Conservation (phyloP, 2,113 vertebrate species). For the Hydropotes inermis region DNA sequence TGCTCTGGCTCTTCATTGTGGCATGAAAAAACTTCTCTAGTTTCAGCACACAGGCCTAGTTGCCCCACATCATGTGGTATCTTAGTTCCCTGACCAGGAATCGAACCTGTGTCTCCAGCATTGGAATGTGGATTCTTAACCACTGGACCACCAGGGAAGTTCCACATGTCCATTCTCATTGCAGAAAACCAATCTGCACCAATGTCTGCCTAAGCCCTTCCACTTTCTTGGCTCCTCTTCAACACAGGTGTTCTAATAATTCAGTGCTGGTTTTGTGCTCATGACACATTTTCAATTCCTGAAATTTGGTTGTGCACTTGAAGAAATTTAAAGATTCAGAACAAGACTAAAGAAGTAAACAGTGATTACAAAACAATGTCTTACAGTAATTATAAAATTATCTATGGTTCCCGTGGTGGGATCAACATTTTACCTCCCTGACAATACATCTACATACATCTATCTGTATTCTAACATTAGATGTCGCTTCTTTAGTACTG, state of each 20-base stretch:
- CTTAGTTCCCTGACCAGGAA: background rate
- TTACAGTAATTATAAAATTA: background rate
- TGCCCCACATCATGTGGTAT: background rate
- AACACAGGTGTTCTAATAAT: background rate
- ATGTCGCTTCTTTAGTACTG: background rate
- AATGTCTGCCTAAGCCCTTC: background rate
- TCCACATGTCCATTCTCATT: background rate
- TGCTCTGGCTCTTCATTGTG: background rate
- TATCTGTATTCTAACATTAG: background rate
- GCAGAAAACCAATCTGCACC: background rate
- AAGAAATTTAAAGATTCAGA: conserved; percentile 15
- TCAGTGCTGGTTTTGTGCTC: background rate
- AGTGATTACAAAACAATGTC: background rate
- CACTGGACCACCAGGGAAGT: background rate
- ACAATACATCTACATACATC: background rate
- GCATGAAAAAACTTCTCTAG: background rate
- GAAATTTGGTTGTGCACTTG: background rate
- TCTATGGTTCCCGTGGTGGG: background rate
- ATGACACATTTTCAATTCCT: background rate
- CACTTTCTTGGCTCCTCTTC: background rate
- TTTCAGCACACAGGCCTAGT: background rate
- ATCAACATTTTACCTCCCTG: background rate
- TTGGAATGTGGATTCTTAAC: background rate
- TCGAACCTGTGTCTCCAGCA: background rate
- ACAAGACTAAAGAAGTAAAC: background rate